Percentiles rank a stretch among this genome's conserved stretches.
Evolutionary conservation across 1,140 invertebrate species (phyloP).

Genomic region (Polypedilum pembai): DNA sequence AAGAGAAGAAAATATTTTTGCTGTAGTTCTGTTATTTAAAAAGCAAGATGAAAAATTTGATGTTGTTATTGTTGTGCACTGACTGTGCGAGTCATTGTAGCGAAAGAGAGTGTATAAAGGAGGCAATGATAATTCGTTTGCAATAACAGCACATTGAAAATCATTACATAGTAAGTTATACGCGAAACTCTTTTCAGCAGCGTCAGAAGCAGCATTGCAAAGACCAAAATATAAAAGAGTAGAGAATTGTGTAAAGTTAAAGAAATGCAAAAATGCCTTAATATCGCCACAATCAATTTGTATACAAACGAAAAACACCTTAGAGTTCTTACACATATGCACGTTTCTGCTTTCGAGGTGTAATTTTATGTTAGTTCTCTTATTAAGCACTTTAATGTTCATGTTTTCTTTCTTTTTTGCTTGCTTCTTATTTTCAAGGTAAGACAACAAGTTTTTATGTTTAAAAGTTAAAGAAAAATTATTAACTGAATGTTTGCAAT

Average conservation of each 20-base stretch:
- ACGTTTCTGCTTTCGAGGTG: neutral
- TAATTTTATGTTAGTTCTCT: conserved; percentile 14
- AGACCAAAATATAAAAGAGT: neutral
- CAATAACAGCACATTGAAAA: conserved; percentile 17
- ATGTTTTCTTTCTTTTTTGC: neutral
- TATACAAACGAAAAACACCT: conserved; percentile 1
- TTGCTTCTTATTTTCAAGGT: too few species aligned
- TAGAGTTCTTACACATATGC: neutral
- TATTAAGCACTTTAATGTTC: conserved; percentile 19
- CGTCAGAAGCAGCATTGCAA: neutral
- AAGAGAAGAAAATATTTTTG: too few species aligned
- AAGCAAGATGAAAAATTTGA: neutral
- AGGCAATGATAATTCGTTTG: conserved; percentile 17
- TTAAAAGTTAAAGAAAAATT: too few species aligned
- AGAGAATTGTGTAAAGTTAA: neutral
- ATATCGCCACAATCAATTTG: conserved; percentile 17
- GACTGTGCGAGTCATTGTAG: neutral
- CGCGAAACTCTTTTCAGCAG: neutral
- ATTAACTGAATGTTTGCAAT: too few species aligned
- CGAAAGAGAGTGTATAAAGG: neutral
- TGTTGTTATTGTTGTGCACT: neutral
- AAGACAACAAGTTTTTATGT: too few species aligned
- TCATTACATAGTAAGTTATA: conserved; percentile 13
- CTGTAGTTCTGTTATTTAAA: neutral
- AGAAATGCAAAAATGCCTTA: conserved; percentile 12